Evolutionary conservation across 2,113 vertebrate species (phyloP), one percentile per base, ranked within the genome.

Genomic region (Nannobrachium achirus): DNA sequence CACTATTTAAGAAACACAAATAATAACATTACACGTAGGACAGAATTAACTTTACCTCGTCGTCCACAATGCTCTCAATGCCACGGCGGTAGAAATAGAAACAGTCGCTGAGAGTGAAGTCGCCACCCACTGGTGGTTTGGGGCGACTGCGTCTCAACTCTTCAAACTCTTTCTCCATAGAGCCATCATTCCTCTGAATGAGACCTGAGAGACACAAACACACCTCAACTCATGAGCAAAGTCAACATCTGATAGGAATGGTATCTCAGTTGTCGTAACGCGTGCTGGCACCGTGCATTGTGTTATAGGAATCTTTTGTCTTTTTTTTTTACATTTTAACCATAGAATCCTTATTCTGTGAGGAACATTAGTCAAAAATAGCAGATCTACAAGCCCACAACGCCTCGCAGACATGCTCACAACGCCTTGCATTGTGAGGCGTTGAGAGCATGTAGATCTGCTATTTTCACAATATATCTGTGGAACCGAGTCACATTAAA

Each of bases 81-180:
- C 98, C 97, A 79, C 93, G 93, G 58, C 95, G 94, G 80, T 86
- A 93, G 92, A 99, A 99, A 89, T 96, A 98, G 85, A 99, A 97
- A 52, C 92, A 92, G 33, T 99, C 97, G 9, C 95, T 96, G 14
- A 99, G 91, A 14, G 95, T 93, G 50, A 98, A 98, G 84, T 96
- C 92, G 0, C 90, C 95, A 8, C 89, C 84, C 1, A 76, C 84
- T 4, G 80, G 71, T 10, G 86, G 82, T 81, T 90, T 92, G 46
- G 90, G 91, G 10, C 90, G 83, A 79, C 75, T 89, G 42, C 78
- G 81, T 82, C 94, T 90, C 4, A 96, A 90, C 69, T 94, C 95
- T 0, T 88, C 91, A 0, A 98, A 91, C 81, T 96, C 97, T 85
- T 96, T 91, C 82, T 98, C 97, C 95, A 99, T 95, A 1, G 92